Percentiles rank a stretch among this genome's conserved stretches.
Evolutionary conservation across 2,113 vertebrate species (phyloP).

Genomic region (Amazona vittata): DNA sequence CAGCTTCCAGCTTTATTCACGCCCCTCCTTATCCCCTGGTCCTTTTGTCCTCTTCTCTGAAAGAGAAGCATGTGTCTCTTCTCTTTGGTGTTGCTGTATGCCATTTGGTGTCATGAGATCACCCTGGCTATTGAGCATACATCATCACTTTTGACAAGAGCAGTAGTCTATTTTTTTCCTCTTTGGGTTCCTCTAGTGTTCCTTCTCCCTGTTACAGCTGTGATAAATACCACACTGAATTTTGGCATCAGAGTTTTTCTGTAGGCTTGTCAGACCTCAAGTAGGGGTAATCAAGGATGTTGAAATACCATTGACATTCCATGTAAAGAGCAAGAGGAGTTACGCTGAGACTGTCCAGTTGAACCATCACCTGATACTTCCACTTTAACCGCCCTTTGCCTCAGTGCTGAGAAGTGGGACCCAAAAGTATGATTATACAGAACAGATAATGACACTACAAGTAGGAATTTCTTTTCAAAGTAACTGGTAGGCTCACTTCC

Average conservation of each 20-base stretch:
- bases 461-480: background rate
- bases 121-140: background rate
- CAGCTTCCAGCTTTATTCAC: background rate
- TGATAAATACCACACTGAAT: background rate
- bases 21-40: background rate
- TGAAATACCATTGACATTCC: background rate
- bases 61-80: accelerated
- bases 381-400: background rate
- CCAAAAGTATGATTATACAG: background rate
- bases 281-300: background rate
- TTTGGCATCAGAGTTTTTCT: background rate
- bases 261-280: background rate
- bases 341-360: background rate
- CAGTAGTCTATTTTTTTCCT: background rate
- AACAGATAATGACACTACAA: background rate
- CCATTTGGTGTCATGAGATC: background rate
- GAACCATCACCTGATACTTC: background rate
- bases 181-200: background rate
- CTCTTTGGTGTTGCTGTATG: background rate
- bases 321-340: background rate
- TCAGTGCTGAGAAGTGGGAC: background rate
- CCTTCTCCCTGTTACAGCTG: background rate
- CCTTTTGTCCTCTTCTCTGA: background rate
- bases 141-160: background rate
- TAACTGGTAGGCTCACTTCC: background rate